Evolutionary conservation across 2,888 invertebrate genomes (phyloP), one percentile per base, ranked within the genome.

Genomic region (Ferrisia virgata): DNA sequence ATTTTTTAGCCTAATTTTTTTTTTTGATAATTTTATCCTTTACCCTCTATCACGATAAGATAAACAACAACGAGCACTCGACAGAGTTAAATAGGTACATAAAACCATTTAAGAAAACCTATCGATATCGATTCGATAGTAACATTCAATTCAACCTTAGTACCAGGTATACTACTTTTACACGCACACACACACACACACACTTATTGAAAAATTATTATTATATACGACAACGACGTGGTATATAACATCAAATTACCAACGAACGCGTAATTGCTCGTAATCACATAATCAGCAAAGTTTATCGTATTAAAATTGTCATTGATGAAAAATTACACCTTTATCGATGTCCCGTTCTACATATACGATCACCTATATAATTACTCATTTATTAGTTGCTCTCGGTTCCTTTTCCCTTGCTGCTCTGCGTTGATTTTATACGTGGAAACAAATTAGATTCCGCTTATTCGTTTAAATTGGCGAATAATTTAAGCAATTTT

Each of bases 291-390:
- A 64, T 64, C 64, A 64, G 64, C 64, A 15, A 64, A 28, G 28
- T 64, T 53, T 64, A 64, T 64, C 28, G 64, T 28, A 64, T 64
- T 64, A 64, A 64, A 64, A 64, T 64, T 64, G 64, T 64, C 64
- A 64, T 64, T 64, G 64, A 64, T 64, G 64, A 64, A 28, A 28
- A 64, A 64, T 64, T 64, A 64, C 64, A 64, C 64, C 64, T 64
- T 64, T 64, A 64, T 64, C 64, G 64, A 64, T 64, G 64, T 64
- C 28, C 64, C 64, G 64, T 64, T 64, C 64, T 28, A 64, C 15
- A n/a, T n/a, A 64, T 64, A 31, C 64, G 64, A 64, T 64, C 28
- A 64, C 28, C 64, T 64, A 64, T 15, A 64, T 64, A 64, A 64
- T 64, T 64, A 64, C 64, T 64, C 64, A 13, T 64, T 64, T 28